Evolutionary conservation across 2,113 vertebrate genomes (phyloP).

Genomic region (Sylvia atricapilla): DNA sequence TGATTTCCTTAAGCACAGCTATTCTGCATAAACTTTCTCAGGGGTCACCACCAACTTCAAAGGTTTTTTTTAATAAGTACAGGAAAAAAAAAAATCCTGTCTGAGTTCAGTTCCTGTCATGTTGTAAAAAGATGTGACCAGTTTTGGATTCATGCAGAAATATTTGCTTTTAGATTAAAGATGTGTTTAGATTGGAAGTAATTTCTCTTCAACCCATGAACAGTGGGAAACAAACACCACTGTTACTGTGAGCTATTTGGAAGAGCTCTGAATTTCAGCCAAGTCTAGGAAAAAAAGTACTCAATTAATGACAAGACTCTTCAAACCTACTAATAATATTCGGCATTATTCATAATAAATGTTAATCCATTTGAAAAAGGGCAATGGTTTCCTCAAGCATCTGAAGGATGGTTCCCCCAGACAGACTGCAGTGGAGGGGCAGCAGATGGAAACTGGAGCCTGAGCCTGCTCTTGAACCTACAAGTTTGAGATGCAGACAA

Average conservation of each 20-base stretch:
- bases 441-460: background rate
- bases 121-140: conserved; percentile 54
- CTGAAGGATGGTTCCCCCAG: background rate
- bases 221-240: background rate
- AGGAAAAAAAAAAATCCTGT: background rate
- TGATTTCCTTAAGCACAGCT: background rate
- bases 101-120: conserved; percentile 57
- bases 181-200: conserved; percentile 15
- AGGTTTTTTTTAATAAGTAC: conserved; percentile 37
- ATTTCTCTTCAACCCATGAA: background rate
- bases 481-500: fast-evolving
- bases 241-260: background rate
- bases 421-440: background rate
- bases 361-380: background rate
- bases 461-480: background rate
- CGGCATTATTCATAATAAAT: background rate
- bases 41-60: conserved; percentile 30
- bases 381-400: background rate
- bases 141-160: background rate
- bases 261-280: background rate
- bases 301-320: background rate
- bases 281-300: background rate
- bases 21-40: conserved; percentile 32
- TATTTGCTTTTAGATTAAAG: conserved; percentile 37
- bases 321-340: background rate